These are phyloP conservation scores for Caenorhabditis latens DNA, from an alignment of 1,140 invertebrate species.

Conservation along the genomic window DNA sequence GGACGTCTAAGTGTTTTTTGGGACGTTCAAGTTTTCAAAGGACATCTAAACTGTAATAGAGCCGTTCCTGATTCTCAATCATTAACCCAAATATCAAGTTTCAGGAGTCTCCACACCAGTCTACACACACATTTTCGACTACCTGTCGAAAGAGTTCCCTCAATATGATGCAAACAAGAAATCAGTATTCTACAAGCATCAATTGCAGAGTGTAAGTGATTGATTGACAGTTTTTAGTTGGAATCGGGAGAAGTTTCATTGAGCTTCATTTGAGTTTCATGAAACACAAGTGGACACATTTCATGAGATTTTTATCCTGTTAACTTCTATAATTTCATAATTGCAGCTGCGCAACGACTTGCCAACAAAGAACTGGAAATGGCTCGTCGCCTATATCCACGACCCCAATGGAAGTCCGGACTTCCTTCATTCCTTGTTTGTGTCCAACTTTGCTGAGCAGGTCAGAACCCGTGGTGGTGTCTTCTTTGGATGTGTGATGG, in stretches of 20 bases:
- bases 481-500: slow-evolving; percentile 38
- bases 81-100: not conserved
- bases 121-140: slow-evolving; percentile 37
- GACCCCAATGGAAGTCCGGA: slow-evolving; percentile 5
- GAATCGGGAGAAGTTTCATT: too few relatives aligned
- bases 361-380: slow-evolving; percentile 7
- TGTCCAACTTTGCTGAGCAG: slow-evolving; percentile 3
- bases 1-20: too few relatives aligned
- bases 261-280: too few relatives aligned
- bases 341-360: slow-evolving; percentile 26
- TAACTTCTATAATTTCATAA: not conserved
- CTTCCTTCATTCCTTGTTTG: not conserved
- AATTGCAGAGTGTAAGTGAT: slow-evolving; percentile 1
- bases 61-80: not conserved
- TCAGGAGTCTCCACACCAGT: not conserved
- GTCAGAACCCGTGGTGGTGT: not conserved
- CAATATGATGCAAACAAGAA: not conserved
- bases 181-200: not conserved
- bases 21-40: too few relatives aligned
- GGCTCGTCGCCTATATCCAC: slow-evolving; percentile 15
- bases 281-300: not conserved
- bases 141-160: not conserved
- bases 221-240: not conserved
- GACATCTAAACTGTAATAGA: too few relatives aligned
- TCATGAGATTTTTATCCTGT: too few relatives aligned